Evolutionary conservation across 64 coral and sea anemone species (phyloP).

Genomic region (Cladopsammia gracilis): DNA sequence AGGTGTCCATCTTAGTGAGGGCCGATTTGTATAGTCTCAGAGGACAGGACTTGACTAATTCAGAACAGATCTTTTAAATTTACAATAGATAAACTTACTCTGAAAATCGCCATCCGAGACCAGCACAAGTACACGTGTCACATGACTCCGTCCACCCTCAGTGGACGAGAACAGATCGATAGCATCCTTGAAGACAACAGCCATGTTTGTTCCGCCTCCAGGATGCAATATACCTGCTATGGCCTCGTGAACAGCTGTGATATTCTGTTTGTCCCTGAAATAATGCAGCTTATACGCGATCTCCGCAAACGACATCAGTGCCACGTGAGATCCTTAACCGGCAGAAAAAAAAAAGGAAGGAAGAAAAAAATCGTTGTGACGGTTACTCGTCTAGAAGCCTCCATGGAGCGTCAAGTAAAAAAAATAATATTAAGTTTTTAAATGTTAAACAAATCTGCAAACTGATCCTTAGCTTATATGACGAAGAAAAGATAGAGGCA

Average conservation of each 20-base stretch:
- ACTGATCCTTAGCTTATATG: no score
- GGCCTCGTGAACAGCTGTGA: background rate
- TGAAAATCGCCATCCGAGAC: slow-evolving; percentile 13
- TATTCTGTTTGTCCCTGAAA: slow-evolving; percentile 19
- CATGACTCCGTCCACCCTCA: background rate
- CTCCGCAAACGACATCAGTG: slow-evolving; percentile 6
- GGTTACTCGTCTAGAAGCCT: background rate
- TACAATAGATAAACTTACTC: background rate
- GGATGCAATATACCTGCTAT: background rate
- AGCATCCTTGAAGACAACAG: background rate
- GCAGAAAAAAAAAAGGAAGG: background rate
- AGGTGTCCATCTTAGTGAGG: no score
- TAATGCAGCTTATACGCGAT: background rate
- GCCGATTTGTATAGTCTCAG: no score
- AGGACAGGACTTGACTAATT: no score
- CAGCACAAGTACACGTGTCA: slow-evolving; percentile 19
- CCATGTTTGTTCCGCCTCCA: slow-evolving; percentile 32
- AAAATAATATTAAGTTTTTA: no score
- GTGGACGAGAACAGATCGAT: background rate
- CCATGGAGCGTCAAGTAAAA: no score
- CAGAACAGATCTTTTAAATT: no score
- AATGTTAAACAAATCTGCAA: no score
- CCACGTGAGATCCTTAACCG: background rate
- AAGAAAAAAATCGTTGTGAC: background rate
- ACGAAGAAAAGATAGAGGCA: no score